These are phyloP conservation scores for Xanthorhoe spadicearia DNA, from an alignment of 2,888 invertebrate species.

Conservation along the genomic window DNA sequence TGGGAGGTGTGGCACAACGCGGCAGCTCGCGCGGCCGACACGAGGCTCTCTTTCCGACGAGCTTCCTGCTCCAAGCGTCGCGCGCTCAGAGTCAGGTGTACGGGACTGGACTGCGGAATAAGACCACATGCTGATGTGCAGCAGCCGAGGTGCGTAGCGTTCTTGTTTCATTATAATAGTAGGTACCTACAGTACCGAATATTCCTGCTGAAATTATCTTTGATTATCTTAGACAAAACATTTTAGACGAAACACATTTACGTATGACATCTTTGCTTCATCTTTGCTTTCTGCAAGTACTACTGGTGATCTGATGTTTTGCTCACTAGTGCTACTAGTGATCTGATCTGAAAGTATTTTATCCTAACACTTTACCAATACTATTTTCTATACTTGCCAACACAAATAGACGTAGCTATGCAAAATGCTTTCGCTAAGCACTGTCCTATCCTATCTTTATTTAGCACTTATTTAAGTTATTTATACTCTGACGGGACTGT, in stretches of 20 bases:
- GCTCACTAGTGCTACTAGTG: too few relatives aligned
- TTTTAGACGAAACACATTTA: too few relatives aligned
- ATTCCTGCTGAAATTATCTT: background rate
- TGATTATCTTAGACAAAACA: background rate
- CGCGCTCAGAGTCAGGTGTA: slow-evolving; percentile 88
- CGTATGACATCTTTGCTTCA: too few relatives aligned
- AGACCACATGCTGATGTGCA: slow-evolving; percentile 87
- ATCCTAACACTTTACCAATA: background rate
- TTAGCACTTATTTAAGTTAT: slow-evolving; percentile 8
- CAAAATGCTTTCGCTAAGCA: slow-evolving; percentile 17
- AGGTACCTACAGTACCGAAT: background rate
- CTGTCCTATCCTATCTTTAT: slow-evolving; percentile 8
- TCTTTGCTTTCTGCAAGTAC: too few relatives aligned
- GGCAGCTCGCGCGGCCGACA: slow-evolving; percentile 81
- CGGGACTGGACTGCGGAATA: slow-evolving; percentile 88
- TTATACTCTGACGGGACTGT: background rate
- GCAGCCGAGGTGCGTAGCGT: slow-evolving; percentile 86
- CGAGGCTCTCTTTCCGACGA: slow-evolving; percentile 87
- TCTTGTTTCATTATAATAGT: background rate
- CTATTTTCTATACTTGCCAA: background rate
- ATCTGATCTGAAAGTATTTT: background rate
- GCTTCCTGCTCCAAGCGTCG: slow-evolving; percentile 86
- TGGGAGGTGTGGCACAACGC: slow-evolving; percentile 86
- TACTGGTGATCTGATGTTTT: background rate
- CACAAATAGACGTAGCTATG: slow-evolving; percentile 13